A percentile compares a stretch with the other conserved stretches of the same genome.
phyloP scores from a whole-genome alignment of 2,888 invertebrate genomes.

The Microctonus aethiopoides region DNA sequence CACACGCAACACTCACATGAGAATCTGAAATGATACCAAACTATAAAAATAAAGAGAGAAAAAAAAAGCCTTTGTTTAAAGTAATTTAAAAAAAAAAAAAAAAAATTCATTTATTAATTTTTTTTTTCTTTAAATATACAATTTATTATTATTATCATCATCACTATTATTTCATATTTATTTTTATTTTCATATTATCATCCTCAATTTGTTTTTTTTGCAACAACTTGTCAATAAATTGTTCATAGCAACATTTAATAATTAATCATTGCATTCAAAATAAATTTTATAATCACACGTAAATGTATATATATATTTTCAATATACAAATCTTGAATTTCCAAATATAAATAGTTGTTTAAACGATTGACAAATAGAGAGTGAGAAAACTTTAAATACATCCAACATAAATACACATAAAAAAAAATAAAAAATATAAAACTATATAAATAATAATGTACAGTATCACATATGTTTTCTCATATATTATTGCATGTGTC shows the following conservation, averaged over 20 bases:
- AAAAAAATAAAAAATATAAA: no score
- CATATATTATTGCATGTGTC: constrained; percentile 22
- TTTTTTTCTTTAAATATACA: not conserved
- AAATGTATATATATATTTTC: not conserved
- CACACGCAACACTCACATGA: not conserved
- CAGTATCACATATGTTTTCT: not conserved
- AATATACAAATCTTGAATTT: constrained; percentile 4
- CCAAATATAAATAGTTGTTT: not conserved
- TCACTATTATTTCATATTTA: not conserved
- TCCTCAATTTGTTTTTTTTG: not conserved
- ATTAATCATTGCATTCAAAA: not conserved
- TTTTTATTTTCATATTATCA: not conserved
- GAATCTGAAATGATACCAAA: not conserved
- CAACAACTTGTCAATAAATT: not conserved
- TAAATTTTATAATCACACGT: not conserved
- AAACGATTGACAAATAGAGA: constrained; percentile 20
- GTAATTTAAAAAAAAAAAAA: not conserved
- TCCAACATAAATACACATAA: no score
- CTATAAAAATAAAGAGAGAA: no score
- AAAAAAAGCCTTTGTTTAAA: not conserved
- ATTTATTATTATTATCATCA: not conserved
- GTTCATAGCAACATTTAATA: not conserved
- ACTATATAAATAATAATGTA: not conserved
- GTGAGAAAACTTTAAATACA: constrained; percentile 16
- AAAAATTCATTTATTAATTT: not conserved